Evolutionary conservation across 2,113 vertebrate species (phyloP).

Genomic region (Ranitomeya variabilis): DNA sequence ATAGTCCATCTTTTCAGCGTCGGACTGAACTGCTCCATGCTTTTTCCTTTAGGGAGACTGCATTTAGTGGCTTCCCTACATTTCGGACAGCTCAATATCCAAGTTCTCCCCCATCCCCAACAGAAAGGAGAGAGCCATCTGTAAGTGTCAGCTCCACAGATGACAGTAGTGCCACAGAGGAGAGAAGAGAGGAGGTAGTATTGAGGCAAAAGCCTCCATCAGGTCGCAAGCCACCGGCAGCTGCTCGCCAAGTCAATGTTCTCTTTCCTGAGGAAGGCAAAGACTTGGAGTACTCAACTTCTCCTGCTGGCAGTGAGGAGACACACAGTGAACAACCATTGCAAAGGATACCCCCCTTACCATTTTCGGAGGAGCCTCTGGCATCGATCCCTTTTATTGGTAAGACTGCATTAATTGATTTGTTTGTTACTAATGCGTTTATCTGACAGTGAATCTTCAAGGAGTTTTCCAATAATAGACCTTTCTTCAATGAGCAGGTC

Average conservation of each 20-base stretch:
- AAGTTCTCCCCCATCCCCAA: slow-evolving; percentile 34
- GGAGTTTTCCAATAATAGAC: neutral
- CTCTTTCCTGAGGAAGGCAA: slow-evolving; percentile 78
- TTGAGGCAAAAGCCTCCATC: slow-evolving; percentile 91
- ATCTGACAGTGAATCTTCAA: neutral
- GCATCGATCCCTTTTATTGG: slow-evolving; percentile 97
- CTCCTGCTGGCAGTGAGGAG: slow-evolving; percentile 62
- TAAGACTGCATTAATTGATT: slow-evolving; percentile 67
- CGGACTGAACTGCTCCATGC: slow-evolving; percentile 90
- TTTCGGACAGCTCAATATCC: slow-evolving; percentile 67
- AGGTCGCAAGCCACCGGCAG: slow-evolving; percentile 79
- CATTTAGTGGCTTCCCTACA: slow-evolving; percentile 83
- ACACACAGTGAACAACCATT: slow-evolving; percentile 65
- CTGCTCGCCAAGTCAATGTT: slow-evolving; percentile 82
- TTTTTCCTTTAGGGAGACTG: slow-evolving; percentile 88
- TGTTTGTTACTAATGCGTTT: neutral
- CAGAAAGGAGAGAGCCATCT: slow-evolving; percentile 61
- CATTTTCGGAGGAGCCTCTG: slow-evolving; percentile 86
- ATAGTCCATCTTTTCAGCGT: slow-evolving; percentile 94
- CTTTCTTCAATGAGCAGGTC: neutral
- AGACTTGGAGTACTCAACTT: slow-evolving; percentile 70
- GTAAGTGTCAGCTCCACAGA: slow-evolving; percentile 47
- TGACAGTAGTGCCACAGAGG: slow-evolving; percentile 61
- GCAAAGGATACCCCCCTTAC: slow-evolving; percentile 77
- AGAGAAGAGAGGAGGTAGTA: slow-evolving; percentile 80